Base-by-base conservation (phyloP, 2,888 invertebrate genomes). In the Cotesia congregata region DNA sequence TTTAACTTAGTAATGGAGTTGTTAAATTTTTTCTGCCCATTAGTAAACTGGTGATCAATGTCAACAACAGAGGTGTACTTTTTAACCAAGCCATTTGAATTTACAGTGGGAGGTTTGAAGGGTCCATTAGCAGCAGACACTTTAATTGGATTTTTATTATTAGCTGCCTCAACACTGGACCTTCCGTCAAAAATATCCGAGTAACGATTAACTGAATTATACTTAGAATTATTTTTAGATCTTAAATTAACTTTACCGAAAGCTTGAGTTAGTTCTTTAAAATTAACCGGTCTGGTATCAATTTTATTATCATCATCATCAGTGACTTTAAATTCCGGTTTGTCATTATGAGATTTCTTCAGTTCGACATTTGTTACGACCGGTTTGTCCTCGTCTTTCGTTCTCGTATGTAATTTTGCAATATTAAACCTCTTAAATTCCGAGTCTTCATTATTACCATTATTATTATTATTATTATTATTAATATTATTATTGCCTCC, bases 11-110 rank as follows among this genome's bases (percentile, higher is more conserved):
- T 59, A n/a, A 72, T 71, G 12, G 41, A 20, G 7, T 64, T 20
- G 17, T 62, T 69, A 50, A 40, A 50, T 4, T 50, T 50, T 50
- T 50, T 50, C 0, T 50, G 50, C 12, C 72, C 78, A 4, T 78
- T 70, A 12, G 78, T 77, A 7, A 80, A 82, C 20, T 76, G 74
- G 73, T 68, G 77, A 61, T 76, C 81, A 17, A 87, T 84, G 0
- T 86, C 88, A 0, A 87, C 81, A 0, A 88, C 76, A 0, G 88
- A 87, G 0, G 86, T 87, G 60, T 84, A 88, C 61, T 80, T 85
- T 65, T 82, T 84, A 5, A 78, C 50, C 12, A 30, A 30, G 30
- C 50, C 50, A 12, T 50, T 50, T 7, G 50, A 17, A 17, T 17
- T 17, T 17, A 17, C 72, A 4, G 82, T 77, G 61, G 73, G 40